Evolutionary conservation across 2,113 vertebrate species (phyloP).

Genomic region (Channa argus): DNA sequence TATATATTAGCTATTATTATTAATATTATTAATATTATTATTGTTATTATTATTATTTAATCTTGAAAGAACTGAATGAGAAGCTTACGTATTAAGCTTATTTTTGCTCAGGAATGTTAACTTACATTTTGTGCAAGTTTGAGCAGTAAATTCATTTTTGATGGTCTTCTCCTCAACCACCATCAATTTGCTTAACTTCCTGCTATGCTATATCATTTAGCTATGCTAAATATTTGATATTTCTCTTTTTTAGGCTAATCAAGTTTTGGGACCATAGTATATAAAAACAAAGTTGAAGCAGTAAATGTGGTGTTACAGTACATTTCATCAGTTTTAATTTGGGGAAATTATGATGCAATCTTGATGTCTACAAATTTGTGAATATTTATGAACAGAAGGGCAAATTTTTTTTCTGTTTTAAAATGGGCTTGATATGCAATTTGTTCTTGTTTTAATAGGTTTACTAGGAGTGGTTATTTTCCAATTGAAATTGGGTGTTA

Average conservation of each 20-base stretch:
- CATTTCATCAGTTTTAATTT: constrained; percentile 16
- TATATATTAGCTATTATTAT: neutral
- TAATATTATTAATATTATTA: too few species aligned
- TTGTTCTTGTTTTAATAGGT: constrained; percentile 41
- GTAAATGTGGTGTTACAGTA: constrained; percentile 19
- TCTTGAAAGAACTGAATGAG: neutral
- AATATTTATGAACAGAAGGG: constrained; percentile 37
- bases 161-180: constrained; percentile 10
- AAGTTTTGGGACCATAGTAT: constrained; percentile 41
- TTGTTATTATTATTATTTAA: neutral
- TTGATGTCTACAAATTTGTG: constrained; percentile 46
- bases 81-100: neutral
- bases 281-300: neutral
- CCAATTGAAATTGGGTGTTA: constrained; percentile 34
- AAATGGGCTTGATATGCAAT: constrained; percentile 41
- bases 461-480: constrained; percentile 34
- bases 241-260: constrained; percentile 4
- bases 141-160: constrained; percentile 16
- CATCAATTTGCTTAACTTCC: constrained; percentile 15
- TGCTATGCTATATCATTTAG: constrained; percentile 11
- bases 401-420: constrained; percentile 32
- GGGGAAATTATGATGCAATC: constrained; percentile 18
- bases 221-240: neutral
- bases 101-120: neutral
- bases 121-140: constrained; percentile 1